A percentile compares a stretch with the other conserved stretches of the same genome.
Evolutionary conservation across 2,797 vertebrate species (phyloP).

Genomic region (Danio tinwini): DNA sequence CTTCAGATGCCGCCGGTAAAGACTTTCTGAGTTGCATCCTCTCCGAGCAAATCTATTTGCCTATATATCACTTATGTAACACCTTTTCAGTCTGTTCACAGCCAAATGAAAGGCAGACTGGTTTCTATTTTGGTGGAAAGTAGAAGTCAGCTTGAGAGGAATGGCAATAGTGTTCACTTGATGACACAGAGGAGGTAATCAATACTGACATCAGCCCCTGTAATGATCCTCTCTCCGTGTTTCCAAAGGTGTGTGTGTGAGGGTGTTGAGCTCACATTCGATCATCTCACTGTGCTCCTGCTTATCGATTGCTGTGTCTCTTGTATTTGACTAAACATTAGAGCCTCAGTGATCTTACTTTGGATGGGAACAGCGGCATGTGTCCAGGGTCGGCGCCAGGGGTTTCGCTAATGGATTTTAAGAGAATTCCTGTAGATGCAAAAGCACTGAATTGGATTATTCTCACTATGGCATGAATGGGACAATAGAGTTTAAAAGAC

Average conservation of each 20-base stretch:
- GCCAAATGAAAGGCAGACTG: neutral
- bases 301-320: constrained; percentile 1
- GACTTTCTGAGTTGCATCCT: neutral
- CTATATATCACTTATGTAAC: neutral
- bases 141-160: neutral
- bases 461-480: neutral
- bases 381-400: neutral
- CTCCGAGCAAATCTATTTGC: neutral
- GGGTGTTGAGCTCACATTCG: constrained; percentile 16
- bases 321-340: constrained; percentile 38
- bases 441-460: neutral
- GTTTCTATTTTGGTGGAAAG: constrained; percentile 10
- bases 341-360: neutral
- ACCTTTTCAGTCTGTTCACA: neutral
- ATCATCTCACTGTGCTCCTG: constrained; percentile 20
- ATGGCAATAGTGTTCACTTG: constrained; percentile 26
- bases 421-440: neutral
- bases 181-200: constrained; percentile 36
- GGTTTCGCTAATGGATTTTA: neutral
- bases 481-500: neutral
- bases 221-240: constrained; percentile 32
- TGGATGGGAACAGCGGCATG: neutral
- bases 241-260: constrained; percentile 24
- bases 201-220: constrained; percentile 34
- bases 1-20: neutral